Conservation (phyloP, 2,797 vertebrate species). For the Cossypha niveicapilla region DNA sequence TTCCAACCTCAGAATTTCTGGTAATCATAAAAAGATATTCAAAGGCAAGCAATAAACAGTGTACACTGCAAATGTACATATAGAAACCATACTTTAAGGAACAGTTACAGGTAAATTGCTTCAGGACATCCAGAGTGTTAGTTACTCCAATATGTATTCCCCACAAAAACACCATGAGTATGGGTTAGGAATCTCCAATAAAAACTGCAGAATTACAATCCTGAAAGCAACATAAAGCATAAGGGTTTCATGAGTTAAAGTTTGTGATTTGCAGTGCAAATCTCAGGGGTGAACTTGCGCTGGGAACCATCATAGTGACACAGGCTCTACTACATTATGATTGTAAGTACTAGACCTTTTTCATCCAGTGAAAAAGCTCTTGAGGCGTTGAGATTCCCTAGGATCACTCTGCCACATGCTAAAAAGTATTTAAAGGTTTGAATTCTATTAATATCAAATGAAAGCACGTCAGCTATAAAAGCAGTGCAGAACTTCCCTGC, state of each 20-base stretch:
- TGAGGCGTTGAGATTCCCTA: background rate
- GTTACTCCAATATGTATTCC: background rate
- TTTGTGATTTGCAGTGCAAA: background rate
- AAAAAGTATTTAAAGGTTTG: background rate
- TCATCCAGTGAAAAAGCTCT: background rate
- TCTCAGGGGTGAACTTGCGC: background rate
- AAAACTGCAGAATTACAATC: background rate
- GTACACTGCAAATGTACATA: background rate
- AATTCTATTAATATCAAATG: background rate
- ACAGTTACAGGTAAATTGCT: background rate
- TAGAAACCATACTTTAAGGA: background rate
- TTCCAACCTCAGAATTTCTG: background rate
- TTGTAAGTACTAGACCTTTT: background rate
- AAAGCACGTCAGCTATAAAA: background rate
- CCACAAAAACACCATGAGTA: background rate
- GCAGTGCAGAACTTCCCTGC: background rate
- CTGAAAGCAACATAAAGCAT: background rate
- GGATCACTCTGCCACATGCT: background rate
- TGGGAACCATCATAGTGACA: background rate
- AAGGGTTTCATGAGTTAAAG: background rate
- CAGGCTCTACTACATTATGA: background rate
- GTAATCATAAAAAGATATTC: background rate
- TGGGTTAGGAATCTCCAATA: background rate
- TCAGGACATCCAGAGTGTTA: background rate
- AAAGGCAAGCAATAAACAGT: background rate